Conservation (phyloP, 2,113 vertebrate genomes). For the Centrocercus urophasianus region DNA sequence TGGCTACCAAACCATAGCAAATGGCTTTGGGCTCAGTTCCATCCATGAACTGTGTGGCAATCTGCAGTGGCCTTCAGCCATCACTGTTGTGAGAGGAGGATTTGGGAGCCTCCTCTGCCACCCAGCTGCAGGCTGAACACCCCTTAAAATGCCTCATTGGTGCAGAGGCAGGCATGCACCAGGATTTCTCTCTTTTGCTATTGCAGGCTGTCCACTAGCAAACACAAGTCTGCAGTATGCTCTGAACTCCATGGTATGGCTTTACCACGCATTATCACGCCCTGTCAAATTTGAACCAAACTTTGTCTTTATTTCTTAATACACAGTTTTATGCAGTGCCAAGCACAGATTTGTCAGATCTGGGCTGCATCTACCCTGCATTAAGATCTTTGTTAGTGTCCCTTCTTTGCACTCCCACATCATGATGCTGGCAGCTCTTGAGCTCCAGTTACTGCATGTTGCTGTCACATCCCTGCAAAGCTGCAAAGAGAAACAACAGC, state of each 20-base stretch:
- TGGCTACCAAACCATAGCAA: background rate
- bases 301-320: background rate
- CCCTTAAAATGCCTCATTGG: background rate
- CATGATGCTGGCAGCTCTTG: background rate
- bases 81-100: background rate
- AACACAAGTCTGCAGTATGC: background rate
- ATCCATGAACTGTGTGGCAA: background rate
- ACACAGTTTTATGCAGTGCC: background rate
- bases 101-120: background rate
- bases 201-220: background rate
- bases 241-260: background rate
- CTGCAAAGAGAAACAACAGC: background rate
- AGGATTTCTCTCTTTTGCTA: background rate
- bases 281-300: background rate
- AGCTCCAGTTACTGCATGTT: background rate
- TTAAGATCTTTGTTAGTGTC: background rate
- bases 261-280: background rate
- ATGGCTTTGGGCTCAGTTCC: slow-evolving; percentile 7
- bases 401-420: background rate
- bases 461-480: background rate
- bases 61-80: accelerated
- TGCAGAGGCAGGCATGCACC: background rate
- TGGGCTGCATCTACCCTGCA: background rate
- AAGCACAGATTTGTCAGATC: background rate
- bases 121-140: background rate